These are phyloP conservation scores for Protobothrops flavoviridis DNA, from an alignment of 2,113 vertebrate genomes.

Conservation along the genomic window DNA sequence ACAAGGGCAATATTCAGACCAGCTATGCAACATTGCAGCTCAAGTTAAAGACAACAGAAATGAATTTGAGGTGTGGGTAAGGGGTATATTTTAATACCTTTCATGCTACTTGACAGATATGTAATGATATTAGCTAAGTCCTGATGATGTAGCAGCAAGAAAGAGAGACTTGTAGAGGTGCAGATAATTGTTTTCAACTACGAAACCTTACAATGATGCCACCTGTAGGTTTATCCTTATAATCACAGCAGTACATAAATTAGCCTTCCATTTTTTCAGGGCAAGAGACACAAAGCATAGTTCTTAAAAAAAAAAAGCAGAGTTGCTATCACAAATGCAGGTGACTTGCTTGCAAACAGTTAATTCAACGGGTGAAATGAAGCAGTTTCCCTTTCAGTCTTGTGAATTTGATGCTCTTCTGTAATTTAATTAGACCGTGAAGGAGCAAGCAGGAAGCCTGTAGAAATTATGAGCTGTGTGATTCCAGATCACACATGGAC, in stretches of 20 bases:
- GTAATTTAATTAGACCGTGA: slow-evolving; percentile 72
- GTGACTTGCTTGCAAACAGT: slow-evolving; percentile 38
- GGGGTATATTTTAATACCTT: slow-evolving; percentile 44
- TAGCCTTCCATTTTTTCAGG: not conserved
- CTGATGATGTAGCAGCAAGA: not conserved
- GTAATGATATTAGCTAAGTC: slow-evolving; percentile 36
- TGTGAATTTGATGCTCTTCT: slow-evolving; percentile 53
- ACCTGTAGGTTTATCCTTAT: slow-evolving; percentile 60
- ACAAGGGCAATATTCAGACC: not conserved
- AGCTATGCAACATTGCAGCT: not conserved
- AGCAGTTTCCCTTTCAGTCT: slow-evolving; percentile 51
- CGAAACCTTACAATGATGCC: slow-evolving; percentile 77
- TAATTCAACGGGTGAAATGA: slow-evolving; percentile 51
- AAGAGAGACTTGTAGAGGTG: slow-evolving; percentile 8
- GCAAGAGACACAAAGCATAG: not conserved
- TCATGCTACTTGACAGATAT: slow-evolving; percentile 48
- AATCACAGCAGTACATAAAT: not conserved
- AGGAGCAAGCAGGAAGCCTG: slow-evolving; percentile 56
- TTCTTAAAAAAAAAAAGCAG: not conserved
- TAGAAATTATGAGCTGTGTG: slow-evolving; percentile 64
- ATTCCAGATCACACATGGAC: slow-evolving; percentile 63
- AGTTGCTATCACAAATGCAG: not conserved
- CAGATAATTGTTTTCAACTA: fast-evolving
- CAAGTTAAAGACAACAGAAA: slow-evolving; percentile 18
- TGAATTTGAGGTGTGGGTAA: slow-evolving; percentile 35